phyloP scores from a whole-genome alignment of 2,888 invertebrate species.

The Orthosia gracilis region DNA sequence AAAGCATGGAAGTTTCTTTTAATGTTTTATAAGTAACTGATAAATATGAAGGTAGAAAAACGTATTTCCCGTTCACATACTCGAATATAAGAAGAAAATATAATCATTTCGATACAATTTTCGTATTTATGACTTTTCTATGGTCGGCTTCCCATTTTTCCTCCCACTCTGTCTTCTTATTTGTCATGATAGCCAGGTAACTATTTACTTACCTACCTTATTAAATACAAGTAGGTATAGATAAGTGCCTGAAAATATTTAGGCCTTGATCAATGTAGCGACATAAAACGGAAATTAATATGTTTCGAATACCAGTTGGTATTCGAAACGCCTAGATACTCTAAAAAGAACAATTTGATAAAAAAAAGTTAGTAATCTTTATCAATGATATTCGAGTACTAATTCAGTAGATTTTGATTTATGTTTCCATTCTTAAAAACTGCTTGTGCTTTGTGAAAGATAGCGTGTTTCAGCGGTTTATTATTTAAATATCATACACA shows the following conservation, averaged over 20 bases:
- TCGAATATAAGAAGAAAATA: not conserved
- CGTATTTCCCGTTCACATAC: constrained; percentile 7
- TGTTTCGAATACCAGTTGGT: not conserved
- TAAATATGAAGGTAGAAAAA: not conserved
- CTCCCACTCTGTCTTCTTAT: not conserved
- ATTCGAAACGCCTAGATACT: no score
- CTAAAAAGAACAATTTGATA: not conserved
- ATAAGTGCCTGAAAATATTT: not conserved
- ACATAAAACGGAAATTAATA: constrained; percentile 28
- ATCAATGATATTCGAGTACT: not conserved
- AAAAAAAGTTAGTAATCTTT: not conserved
- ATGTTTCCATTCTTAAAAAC: not conserved
- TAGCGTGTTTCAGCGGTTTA: not conserved
- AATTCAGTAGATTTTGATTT: not conserved
- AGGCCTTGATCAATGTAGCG: not conserved
- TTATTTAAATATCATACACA: not conserved
- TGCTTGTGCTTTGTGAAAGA: not conserved
- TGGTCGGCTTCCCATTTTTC: constrained; percentile 18
- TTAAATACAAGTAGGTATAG: not conserved
- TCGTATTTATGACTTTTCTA: constrained; percentile 1
- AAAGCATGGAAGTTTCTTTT: not conserved
- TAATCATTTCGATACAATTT: constrained; percentile 9
- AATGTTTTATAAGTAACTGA: constrained; percentile 1
- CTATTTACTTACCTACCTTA: not conserved
- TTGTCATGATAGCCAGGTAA: not conserved